Base-by-base conservation (phyloP, 1,140 invertebrate genomes). In the Lerema accius region DNA sequence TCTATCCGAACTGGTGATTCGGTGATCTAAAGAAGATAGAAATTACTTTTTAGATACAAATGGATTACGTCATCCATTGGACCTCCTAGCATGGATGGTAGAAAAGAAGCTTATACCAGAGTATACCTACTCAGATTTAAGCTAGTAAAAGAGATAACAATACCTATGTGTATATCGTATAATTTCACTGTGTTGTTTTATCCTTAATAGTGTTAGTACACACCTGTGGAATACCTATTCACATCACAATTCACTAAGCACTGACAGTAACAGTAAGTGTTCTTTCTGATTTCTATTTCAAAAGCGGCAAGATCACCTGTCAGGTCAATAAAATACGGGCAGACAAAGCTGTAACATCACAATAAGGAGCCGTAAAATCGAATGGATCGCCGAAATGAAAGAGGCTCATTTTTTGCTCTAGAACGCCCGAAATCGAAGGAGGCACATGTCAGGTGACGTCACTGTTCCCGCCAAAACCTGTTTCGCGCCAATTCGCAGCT, bases 401-500 rank as follows among this genome's bases (percentile, higher is more conserved):
- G 70, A 73, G 62, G 65, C 62, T 64, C 65, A 74, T 78, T 89
- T 87, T 86, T 87, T 86, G 74, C 64, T 46, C 16, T 40, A 48
- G 59, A 77, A 66, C 71, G 65, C 67, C 76, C 76, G 71, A 82
- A 82, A 80, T 83, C 69, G 72, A 69, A 65, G 69, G 69, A 79
- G 76, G 81, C 81, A 80, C 80, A 87, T 84, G 83, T 78, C 79
- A 85, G 74, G 68, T 89, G 85, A 89, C 86, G 86, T 89, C 84
- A 89, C 62, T 48, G 71, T 69, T 80, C 76, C 82, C 68, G 69
- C 76, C 72, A 65, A 81, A 89, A 88, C 85, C 84, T 75, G 85
- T 87, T 90, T 84, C 78, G 82, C 83, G 83, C 78, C 82, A 84
- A 80, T 89, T 86, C 84, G 85, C 85, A 88, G 85, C 85, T 90